Conservation (phyloP, 2,888 invertebrate genomes). For the Limnephilus rhombicus region DNA sequence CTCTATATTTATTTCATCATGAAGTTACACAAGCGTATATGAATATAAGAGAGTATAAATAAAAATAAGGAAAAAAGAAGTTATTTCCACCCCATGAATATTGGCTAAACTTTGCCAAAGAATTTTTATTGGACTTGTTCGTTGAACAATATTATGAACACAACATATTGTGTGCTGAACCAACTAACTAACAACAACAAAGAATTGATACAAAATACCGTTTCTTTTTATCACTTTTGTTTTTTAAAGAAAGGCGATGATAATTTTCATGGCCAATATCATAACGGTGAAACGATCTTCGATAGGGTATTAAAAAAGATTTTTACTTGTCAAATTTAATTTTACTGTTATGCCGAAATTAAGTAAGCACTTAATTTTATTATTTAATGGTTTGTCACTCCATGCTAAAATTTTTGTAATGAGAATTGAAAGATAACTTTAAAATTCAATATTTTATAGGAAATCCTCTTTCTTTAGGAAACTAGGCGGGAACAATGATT, state of each 20-base stretch:
- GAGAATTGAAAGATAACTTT: background rate
- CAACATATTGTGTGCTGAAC: background rate
- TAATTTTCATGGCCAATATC: background rate
- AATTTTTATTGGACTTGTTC: slow-evolving; percentile 31
- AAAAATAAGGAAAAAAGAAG: slow-evolving; percentile 24
- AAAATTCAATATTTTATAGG: background rate
- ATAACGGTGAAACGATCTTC: background rate
- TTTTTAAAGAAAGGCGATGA: background rate
- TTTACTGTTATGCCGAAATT: background rate
- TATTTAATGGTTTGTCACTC: background rate
- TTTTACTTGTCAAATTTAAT: background rate
- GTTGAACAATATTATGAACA: slow-evolving; percentile 7
- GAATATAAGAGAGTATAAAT: background rate
- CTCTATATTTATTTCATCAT: background rate
- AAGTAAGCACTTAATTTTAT: background rate
- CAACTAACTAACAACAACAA: background rate
- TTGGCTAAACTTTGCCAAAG: slow-evolving; percentile 11
- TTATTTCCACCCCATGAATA: slow-evolving; percentile 47
- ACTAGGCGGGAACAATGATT: background rate
- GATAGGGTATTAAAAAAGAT: background rate
- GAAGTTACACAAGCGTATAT: background rate
- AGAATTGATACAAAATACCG: background rate
- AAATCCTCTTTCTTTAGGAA: background rate
- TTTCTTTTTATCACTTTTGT: background rate
- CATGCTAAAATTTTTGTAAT: background rate